These are phyloP conservation scores for Microtus pennsylvanicus DNA, from an alignment of 2,113 vertebrate species.

Conservation along the genomic window DNA sequence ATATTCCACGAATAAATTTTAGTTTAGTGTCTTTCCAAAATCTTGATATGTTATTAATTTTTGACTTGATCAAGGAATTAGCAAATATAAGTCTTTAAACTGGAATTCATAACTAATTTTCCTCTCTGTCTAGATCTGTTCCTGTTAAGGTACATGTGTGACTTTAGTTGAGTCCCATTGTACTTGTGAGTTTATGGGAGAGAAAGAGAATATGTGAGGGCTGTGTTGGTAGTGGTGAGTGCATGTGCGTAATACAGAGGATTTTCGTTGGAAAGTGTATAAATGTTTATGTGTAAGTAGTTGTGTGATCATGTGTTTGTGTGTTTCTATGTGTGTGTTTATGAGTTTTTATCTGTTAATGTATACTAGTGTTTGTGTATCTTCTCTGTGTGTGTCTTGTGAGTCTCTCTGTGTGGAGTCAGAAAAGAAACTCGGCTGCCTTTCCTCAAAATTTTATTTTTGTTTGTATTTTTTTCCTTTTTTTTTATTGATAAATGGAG, in stretches of 20 bases:
- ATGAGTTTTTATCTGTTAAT: neutral
- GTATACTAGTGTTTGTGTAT: neutral
- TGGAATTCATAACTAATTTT: neutral
- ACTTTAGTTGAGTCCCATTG: neutral
- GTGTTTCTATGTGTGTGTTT: neutral
- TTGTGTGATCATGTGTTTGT: neutral
- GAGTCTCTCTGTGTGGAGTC: neutral
- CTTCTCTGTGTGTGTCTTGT: neutral
- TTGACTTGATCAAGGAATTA: neutral
- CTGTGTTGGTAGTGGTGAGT: neutral
- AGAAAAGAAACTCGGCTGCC: neutral
- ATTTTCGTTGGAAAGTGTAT: neutral
- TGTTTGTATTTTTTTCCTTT: too few species aligned
- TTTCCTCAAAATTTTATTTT: too few species aligned
- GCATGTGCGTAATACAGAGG: neutral
- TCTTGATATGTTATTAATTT: neutral
- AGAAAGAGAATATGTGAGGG: neutral
- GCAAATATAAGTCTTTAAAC: neutral
- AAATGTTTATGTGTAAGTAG: neutral
- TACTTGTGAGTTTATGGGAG: neutral
- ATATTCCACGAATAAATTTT: neutral
- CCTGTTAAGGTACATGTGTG: neutral
- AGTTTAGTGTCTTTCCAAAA: neutral
- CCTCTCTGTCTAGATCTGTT: neutral
- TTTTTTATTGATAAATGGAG: too few species aligned